Base-by-base conservation (phyloP, 2,113 vertebrate species). In the Leptosomus discolor region DNA sequence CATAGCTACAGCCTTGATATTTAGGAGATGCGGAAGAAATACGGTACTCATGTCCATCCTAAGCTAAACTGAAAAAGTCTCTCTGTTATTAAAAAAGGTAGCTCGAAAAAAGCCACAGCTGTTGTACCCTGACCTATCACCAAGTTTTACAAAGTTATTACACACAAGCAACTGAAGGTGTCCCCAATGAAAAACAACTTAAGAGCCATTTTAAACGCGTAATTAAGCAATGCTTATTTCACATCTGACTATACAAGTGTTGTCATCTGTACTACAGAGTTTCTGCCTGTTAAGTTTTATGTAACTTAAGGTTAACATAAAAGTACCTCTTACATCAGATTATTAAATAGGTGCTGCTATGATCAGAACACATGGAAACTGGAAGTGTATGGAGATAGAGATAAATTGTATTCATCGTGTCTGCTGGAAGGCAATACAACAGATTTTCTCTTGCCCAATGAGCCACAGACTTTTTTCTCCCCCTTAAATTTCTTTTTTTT, bases 11-110 rank as follows among this genome's bases (percentile, higher is more conserved):
- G 48, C 11, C 54, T 41, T 30, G 15, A 26, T 10, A 41, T 4
- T 3, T 2, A 48, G 27, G 15, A 51, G 15, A 16, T 5, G 20
- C 0, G 4, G 32, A n/a, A 58, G 4, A 26, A n/a, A 5, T 9
- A 36, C 23, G 29, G 36, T 61, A n/a, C 32, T 30, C 0, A 0
- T 48, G n/a, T 19, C 15, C 39, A 30, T 23, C n/a, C 9, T 19
- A 41, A 65, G 14, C 7, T 58, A 9, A 74, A 53, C 1, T 16
- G 11, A 39, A 61, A 30, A 26, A 17, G 12, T 27, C 7, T 29
- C 18, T 34, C 21, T 8, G 37, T 41, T 58, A 43, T 5, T 77
- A 19, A 16, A 61, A 50, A 22, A 57, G 12, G 30, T 5, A 54
- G 13, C 5, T 15, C 9, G 41, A 50, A 63, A 53, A n/a, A 41